Base-by-base conservation (phyloP, 2,888 invertebrate species). In the Cordylochernes scorpioides region DNA sequence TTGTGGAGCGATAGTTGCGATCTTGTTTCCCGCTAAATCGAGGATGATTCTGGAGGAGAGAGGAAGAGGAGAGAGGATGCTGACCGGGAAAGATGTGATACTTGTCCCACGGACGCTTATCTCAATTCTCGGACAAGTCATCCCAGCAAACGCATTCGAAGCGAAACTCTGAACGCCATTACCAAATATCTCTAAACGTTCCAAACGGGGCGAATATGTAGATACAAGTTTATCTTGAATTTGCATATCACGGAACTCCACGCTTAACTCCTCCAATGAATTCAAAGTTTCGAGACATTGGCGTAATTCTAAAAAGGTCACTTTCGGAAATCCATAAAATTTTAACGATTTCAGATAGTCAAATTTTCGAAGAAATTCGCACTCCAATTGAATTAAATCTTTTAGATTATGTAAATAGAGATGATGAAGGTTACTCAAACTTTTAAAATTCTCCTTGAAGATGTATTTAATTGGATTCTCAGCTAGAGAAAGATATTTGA, bases 31-130 rank as follows among this genome's bases (percentile, higher is more conserved):
- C 3, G 66, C 61, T 0, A 82, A 64, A 47, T 80, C 75, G 4
- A 84, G 59, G 4, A 62, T 64, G 17, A 82, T 64, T 38, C 65
- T 65, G 0, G 77, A 74, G 3, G 82, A 82, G 44, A 78, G 62
- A 1, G 82, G 82, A 13, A 84, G 64, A 0, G 82, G 77, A 47
- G 80, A 77, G 33, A 84, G 64, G 14, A 82, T 50, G 1, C 78
- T 71, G 4, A 77, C 70, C 0, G 80, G 78, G 30, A 84, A 55
- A 8, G 63, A 59, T 9, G 65, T 64, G 5, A 84, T 54, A 1
- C 77, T 77, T 0, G 82, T 80, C 45, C 80, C 75, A 28, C 66
- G 64, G 27, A 84, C 57, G 31, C 68, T 63, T n/a, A 84, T 65
- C 1, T 59, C 61, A 2, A 84, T 61, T 8, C 63, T 53, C 9